A percentile compares a stretch with the other conserved stretches of the same genome.
Evolutionary conservation across 2,888 invertebrate genomes (phyloP).

Genomic region (Drosophila merina): DNA sequence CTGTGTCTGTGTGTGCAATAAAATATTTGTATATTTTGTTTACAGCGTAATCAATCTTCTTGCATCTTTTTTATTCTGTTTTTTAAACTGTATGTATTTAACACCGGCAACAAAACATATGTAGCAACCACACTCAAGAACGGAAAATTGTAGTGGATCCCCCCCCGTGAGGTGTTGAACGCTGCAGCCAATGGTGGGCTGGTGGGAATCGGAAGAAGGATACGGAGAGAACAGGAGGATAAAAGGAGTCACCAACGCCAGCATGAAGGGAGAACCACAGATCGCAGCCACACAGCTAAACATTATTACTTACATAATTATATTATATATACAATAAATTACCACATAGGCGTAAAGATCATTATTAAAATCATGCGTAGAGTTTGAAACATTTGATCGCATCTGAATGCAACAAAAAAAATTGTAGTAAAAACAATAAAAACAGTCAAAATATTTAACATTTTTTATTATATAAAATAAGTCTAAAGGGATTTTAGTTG

Average conservation of each 20-base stretch:
- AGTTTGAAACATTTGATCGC: slow-evolving; percentile 70
- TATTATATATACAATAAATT: slow-evolving; percentile 63
- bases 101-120: slow-evolving; percentile 70
- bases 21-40: slow-evolving; percentile 50
- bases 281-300: slow-evolving; percentile 57
- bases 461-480: too few species aligned
- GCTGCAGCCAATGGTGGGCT: slow-evolving; percentile 31
- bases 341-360: slow-evolving; percentile 66
- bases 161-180: slow-evolving; percentile 30
- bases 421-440: slow-evolving; percentile 33
- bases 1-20: slow-evolving; percentile 39
- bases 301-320: slow-evolving; percentile 76
- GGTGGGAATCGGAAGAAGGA: slow-evolving; percentile 6
- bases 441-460: neutral
- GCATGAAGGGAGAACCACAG: slow-evolving; percentile 42
- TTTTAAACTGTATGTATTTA: slow-evolving; percentile 76
- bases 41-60: slow-evolving; percentile 81
- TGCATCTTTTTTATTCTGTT: slow-evolving; percentile 72
- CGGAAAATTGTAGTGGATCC: slow-evolving; percentile 68
- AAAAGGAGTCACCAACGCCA: slow-evolving; percentile 45
- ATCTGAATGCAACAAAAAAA: slow-evolving; percentile 72
- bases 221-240: slow-evolving; percentile 1
- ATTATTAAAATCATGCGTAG: slow-evolving; percentile 72
- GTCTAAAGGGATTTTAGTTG: too few species aligned
- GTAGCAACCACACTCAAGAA: slow-evolving; percentile 72